phyloP scores from a whole-genome alignment of 1,140 invertebrate species.

The Tribolium castaneum region DNA sequence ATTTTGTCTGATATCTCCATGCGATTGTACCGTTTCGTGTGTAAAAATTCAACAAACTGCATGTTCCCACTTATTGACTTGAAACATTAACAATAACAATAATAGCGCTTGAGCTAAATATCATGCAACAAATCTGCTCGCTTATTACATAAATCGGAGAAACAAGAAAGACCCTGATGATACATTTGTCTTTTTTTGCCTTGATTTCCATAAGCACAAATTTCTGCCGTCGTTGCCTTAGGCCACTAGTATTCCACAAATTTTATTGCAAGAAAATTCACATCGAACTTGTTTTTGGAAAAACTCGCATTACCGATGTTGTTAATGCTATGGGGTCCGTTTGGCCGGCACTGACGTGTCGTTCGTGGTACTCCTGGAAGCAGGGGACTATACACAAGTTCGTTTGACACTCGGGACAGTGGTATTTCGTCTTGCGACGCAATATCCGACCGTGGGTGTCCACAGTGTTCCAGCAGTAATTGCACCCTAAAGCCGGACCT shows the following conservation, averaged over 20 bases:
- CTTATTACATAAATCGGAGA: background rate
- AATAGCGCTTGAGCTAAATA: conserved; percentile 25
- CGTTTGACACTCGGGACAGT: conserved; percentile 87
- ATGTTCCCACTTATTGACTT: background rate
- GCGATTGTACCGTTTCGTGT: background rate
- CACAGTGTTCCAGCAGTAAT: conserved; percentile 90
- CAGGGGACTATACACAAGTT: conserved; percentile 89
- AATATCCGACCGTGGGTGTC: conserved; percentile 82
- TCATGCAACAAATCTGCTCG: background rate
- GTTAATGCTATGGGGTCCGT: conserved; percentile 59
- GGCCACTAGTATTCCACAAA: background rate
- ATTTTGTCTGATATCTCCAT: background rate
- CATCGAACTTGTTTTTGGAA: conserved; percentile 65
- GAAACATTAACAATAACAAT: conserved; percentile 29
- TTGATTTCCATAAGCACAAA: conserved; percentile 7
- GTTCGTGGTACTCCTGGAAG: conserved; percentile 84
- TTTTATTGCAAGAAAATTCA: conserved; percentile 47
- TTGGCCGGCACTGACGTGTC: conserved; percentile 52
- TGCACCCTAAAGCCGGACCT: conserved; percentile 84
- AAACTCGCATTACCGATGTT: conserved; percentile 60
- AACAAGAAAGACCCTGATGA: background rate
- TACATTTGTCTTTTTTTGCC: conserved; percentile 4
- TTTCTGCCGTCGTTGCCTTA: conserved; percentile 17
- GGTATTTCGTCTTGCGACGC: conserved; percentile 86
- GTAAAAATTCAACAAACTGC: background rate